phyloP scores from a whole-genome alignment of 2,888 invertebrate species.

The Tipula vernalis region DNA sequence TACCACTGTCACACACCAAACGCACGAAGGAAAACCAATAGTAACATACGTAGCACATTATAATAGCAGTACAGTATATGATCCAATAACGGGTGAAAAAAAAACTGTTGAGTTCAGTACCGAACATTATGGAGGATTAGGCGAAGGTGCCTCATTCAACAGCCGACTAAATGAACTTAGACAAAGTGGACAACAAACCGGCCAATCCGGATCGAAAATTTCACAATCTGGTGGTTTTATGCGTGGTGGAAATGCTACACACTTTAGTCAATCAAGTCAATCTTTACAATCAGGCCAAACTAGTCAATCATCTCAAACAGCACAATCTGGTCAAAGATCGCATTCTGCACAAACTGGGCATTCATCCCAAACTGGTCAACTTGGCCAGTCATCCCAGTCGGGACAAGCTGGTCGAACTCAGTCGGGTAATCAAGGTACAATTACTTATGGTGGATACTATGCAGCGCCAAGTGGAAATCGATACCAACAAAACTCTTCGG shows the following conservation, averaged over 20 bases:
- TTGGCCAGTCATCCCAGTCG: background rate
- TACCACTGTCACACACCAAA: conserved; percentile 9
- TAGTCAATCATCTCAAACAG: background rate
- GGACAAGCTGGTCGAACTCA: background rate
- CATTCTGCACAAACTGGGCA: background rate
- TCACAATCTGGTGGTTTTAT: background rate
- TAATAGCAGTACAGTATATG: conserved; percentile 31
- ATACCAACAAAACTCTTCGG: background rate
- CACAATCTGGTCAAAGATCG: background rate
- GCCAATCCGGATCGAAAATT: background rate
- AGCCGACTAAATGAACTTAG: background rate
- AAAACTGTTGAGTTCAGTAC: conserved; percentile 40
- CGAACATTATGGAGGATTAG: conserved; percentile 24
- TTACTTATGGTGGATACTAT: background rate
- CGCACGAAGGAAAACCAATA: conserved; percentile 20
- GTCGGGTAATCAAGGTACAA: background rate
- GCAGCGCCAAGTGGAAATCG: background rate
- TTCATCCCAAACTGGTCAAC: background rate
- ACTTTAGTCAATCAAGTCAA: background rate
- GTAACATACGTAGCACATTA: conserved; percentile 22
- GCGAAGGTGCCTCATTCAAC: background rate
- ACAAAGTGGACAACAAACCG: background rate
- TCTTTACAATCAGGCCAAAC: background rate
- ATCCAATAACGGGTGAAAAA: conserved; percentile 37
- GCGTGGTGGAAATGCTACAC: background rate